Base-by-base conservation (phyloP, 2,113 vertebrate species). In the Sinocyclocheilus anshuiensis region DNA sequence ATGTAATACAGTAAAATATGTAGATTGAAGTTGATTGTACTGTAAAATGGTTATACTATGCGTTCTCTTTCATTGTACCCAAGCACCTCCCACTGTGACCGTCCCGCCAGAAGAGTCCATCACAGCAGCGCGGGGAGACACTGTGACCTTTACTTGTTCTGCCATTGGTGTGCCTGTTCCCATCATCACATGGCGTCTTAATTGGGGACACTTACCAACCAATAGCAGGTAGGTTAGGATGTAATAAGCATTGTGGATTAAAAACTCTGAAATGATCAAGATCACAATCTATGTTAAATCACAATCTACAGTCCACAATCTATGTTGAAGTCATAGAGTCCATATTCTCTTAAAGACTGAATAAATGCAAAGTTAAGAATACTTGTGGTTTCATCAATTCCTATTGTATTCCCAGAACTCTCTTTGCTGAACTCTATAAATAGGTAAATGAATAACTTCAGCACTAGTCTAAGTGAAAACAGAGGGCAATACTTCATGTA, bases 101-200 rank as follows among this genome's bases (percentile, higher is more conserved):
- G 96, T 93, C 10, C 95, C 96, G 0, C 97, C 98, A 0, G 94
- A 95, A 83, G 97, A 99, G 92, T 94, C 93, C 0, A 82, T 98
- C 72, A 92, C 93, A 90, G 96, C 92, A 0, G 92, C 91, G 5
- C 95, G 96, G 0, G 97, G 98, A 13, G 91, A 95, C 13, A 97
- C 96, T 0, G 96, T 98, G 84, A 97, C 94, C n/a, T 97, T 99
- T 87, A 96, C 94, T 77, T 99, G 98, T 2, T 92, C 93, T 77
- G 97, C 97, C 33, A 93, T 93, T 0, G 98, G 97, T 0, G 96
- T 98, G 75, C 98, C 98, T 15, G 96, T 94, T 0, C 98, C 98
- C 74, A 96, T 99, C 86, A 97, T 99, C 92, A 97, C 96, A 85
- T 99, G 98, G 98, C 96, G 98, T 86, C 96, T 99, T 78, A 99